Conservation (phyloP, 2,888 invertebrate genomes). For the Zonitis immaculata region DNA sequence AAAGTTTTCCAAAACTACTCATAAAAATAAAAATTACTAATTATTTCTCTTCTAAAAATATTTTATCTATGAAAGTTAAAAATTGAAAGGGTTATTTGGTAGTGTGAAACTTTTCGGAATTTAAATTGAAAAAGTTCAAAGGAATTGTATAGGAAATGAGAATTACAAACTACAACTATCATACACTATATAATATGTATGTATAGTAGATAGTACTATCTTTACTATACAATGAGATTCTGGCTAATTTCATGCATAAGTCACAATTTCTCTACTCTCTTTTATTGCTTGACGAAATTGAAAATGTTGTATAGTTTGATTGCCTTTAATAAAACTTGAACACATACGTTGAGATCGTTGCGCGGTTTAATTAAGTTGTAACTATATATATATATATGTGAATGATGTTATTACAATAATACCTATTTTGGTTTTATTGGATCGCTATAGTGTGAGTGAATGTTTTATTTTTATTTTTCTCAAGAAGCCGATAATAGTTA, state of each 20-base stretch:
- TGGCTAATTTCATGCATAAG: constrained; percentile 31
- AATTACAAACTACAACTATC: neutral
- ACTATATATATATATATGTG: no score
- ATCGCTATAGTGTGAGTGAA: no score
- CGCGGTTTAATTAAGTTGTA: constrained; percentile 44
- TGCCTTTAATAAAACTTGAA: constrained; percentile 44
- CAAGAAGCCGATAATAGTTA: neutral
- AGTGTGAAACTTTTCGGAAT: constrained; percentile 4
- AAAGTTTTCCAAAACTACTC: constrained; percentile 3
- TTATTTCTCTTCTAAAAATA: no score
- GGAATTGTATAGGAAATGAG: neutral
- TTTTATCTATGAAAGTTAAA: neutral
- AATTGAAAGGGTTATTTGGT: neutral
- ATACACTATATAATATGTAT: no score
- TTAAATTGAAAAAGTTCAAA: constrained; percentile 20
- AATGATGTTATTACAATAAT: constrained; percentile 32
- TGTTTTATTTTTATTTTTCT: constrained; percentile 31
- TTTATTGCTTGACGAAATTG: constrained; percentile 41
- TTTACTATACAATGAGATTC: constrained; percentile 9
- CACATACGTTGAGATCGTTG: constrained; percentile 32
- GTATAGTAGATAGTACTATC: neutral
- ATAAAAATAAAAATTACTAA: no score
- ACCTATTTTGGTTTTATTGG: constrained; percentile 39
- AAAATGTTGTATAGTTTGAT: constrained; percentile 44
- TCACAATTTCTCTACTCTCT: constrained; percentile 32